phyloP scores from a whole-genome alignment of 2,113 vertebrate species.

The Sylvietta virens region DNA sequence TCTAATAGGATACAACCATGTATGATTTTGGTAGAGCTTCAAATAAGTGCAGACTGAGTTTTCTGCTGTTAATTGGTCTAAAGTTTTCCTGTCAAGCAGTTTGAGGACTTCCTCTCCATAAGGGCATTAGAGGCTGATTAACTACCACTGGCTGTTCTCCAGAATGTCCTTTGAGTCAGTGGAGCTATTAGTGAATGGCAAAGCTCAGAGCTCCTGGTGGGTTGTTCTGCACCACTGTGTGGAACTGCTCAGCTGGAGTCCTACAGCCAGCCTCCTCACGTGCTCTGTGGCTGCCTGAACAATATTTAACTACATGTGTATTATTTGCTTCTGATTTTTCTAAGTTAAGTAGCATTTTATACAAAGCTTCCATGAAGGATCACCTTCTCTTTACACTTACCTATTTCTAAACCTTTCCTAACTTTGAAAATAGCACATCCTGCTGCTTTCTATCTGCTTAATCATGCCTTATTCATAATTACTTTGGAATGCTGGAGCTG shows the following conservation, averaged over 20 bases:
- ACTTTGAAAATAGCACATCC: neutral
- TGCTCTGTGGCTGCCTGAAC: neutral
- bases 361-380: neutral
- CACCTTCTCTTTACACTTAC: neutral
- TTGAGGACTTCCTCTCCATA: neutral
- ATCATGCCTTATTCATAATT: neutral
- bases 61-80: neutral
- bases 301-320: rapidly evolving
- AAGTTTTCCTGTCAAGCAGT: neutral
- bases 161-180: neutral
- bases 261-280: rapidly evolving
- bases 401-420: neutral
- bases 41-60: neutral
- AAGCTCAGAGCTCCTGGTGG: neutral
- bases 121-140: neutral
- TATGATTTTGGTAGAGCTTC: neutral
- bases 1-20: neutral
- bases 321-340: neutral
- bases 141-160: neutral
- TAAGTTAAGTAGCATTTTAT: neutral
- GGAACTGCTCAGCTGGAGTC: neutral
- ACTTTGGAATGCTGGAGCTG: neutral
- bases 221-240: neutral
- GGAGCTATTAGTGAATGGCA: neutral
- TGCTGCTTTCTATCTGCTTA: neutral